Evolutionary conservation across 2,888 invertebrate species (phyloP).

Genomic region (Gymnosoma rotundatum): DNA sequence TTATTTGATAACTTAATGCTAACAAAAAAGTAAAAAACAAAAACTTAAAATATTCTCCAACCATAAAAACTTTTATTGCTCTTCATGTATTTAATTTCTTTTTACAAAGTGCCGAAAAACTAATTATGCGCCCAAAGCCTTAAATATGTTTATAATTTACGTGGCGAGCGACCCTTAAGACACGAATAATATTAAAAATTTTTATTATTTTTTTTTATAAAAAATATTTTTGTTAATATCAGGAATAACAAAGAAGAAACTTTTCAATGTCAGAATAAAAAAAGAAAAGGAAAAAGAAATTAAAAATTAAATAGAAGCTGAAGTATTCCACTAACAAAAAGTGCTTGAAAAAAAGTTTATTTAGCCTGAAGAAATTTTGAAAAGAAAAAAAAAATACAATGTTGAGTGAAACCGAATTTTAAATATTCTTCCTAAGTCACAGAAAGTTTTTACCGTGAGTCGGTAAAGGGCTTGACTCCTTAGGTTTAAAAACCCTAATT

Average conservation of each 20-base stretch:
- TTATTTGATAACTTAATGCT: no score
- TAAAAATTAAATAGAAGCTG: slow-evolving; percentile 21
- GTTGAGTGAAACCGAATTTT: neutral
- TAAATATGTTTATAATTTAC: slow-evolving; percentile 20
- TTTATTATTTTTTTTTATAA: neutral
- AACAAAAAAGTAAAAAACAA: no score
- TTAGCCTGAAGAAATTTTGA: neutral
- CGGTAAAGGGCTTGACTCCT: no score
- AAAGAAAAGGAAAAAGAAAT: neutral
- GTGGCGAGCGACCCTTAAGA: slow-evolving; percentile 35
- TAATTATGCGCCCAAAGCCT: slow-evolving; percentile 23
- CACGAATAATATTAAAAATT: slow-evolving; percentile 29
- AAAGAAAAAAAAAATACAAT: neutral
- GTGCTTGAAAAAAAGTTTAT: neutral
- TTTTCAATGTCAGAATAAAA: slow-evolving; percentile 45
- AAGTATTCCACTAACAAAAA: slow-evolving; percentile 15
- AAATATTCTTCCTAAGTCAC: neutral
- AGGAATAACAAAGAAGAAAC: slow-evolving; percentile 21
- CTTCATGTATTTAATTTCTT: neutral
- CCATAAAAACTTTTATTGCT: neutral
- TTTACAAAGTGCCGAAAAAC: slow-evolving; percentile 36
- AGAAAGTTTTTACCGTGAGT: no score
- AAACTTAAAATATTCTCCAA: neutral
- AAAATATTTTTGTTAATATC: slow-evolving; percentile 1
- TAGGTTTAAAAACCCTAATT: no score